Evolutionary conservation across 2,113 vertebrate genomes (phyloP).

Genomic region (Seriola rivoliana): DNA sequence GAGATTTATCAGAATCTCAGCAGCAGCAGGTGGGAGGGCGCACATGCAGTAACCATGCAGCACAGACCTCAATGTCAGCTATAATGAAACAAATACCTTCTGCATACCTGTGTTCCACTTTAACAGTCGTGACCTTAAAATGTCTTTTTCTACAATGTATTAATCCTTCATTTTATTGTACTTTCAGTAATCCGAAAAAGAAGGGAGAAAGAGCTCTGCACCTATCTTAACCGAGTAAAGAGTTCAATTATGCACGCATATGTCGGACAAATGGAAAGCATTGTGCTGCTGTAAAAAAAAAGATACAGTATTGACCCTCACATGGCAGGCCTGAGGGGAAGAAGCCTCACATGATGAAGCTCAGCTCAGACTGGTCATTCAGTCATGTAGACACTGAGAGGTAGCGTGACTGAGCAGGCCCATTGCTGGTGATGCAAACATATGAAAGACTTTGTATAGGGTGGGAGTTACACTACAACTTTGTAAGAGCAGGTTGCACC

Average conservation of each 20-base stretch:
- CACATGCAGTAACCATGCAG: background rate
- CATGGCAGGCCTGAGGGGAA: constrained; percentile 41
- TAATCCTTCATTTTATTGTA: background rate
- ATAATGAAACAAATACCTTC: background rate
- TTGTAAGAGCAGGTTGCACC: background rate
- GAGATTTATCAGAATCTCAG: constrained; percentile 18
- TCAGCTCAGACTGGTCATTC: constrained; percentile 25
- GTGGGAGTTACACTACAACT: background rate
- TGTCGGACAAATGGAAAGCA: constrained; percentile 26
- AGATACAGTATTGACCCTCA: constrained; percentile 38
- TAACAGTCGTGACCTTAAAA: background rate
- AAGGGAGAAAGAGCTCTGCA: background rate
- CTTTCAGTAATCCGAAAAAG: background rate
- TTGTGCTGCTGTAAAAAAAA: constrained; percentile 6
- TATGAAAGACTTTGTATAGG: background rate
- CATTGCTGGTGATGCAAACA: background rate
- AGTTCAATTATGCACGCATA: constrained; percentile 14
- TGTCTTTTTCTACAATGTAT: background rate
- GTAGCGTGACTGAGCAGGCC: background rate
- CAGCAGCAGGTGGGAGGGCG: constrained; percentile 1
- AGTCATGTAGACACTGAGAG: constrained; percentile 8
- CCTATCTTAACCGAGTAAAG: background rate
- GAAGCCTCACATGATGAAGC: constrained; percentile 58
- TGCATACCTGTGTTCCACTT: background rate
- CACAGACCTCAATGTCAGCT: background rate